Evolutionary conservation across 92 coral and sea anemone species (phyloP), one percentile per base, ranked within the genome.

Genomic region (Bergia sp.): DNA sequence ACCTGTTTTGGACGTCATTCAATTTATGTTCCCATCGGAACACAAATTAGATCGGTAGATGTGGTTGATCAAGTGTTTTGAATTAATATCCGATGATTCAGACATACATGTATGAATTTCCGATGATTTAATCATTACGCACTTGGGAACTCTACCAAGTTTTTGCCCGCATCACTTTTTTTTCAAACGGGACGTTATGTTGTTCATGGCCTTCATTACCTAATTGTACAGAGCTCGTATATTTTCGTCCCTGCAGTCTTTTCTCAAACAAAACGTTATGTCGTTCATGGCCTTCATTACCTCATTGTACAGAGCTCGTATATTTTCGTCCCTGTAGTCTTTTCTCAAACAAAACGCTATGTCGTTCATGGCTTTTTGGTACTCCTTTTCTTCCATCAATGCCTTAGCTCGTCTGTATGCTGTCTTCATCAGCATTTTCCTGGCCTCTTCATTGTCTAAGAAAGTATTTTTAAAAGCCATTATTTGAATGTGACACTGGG

Each of bases 331-430:
- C 37, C 90, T 88, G 72, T 81, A 73, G 38, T 79, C 86, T 64
- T 82, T 85, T 10, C 99, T 92, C 79, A 94, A 83, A 49, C 97
- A 97, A 84, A 82, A 93, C 20, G 97, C 94, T 38, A 95, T 92
- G 86, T 97, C 99, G 87, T 91, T 91, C 66, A 97, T 79, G n/a
- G 99, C 98, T 64, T 88, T 87, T 73, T 86, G 95, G 86, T 94
- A 91, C 13, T 91, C 77, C 10, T 95, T 91, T 23, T 95, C 81
- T 73, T 94, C 97, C 76, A 93, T 39, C 58, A 91, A 88, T 0
- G 99, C 97, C 65, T 88, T 92, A 43, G 95, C 98, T n/a, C 99
- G 94, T 37, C 99, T 96, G 80, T 90, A 95, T 77, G 93, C 92
- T 37, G 99, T 95, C 81, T 97, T 97, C 81, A 87, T 66, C 57